These are phyloP conservation scores for Butorides virescens DNA, from an alignment of 2,113 vertebrate species.

Conservation along the genomic window DNA sequence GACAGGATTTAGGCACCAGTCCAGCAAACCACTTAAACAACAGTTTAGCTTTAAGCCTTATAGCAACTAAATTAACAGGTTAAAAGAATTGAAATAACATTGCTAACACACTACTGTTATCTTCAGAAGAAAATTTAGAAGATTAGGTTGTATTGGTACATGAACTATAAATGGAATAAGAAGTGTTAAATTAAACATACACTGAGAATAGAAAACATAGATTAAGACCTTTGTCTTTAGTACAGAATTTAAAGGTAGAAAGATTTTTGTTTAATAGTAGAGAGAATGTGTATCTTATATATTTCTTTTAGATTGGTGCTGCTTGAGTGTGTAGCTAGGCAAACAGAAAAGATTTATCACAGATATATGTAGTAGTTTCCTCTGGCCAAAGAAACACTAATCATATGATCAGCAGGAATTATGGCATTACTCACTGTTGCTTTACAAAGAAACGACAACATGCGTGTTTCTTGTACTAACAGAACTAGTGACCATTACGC, in stretches of 20 bases:
- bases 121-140: not conserved
- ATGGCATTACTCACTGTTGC: not conserved
- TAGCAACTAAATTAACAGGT: constrained; percentile 8
- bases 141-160: not conserved
- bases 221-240: not conserved
- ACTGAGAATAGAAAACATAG: not conserved
- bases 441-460: not conserved
- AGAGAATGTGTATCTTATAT: not conserved
- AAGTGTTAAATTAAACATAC: not conserved
- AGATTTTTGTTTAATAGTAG: not conserved
- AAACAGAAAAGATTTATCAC: not conserved
- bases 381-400: not conserved
- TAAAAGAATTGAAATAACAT: not conserved
- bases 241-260: not conserved
- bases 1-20: constrained; percentile 39
- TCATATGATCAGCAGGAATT: not conserved
- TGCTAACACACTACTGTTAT: not conserved
- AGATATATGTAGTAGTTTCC: not conserved
- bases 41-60: constrained; percentile 18
- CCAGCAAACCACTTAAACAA: constrained; percentile 34
- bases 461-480: not conserved
- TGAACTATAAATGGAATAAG: not conserved
- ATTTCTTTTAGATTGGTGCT: not conserved
- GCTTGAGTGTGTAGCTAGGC: not conserved
- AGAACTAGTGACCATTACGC: not conserved